These are phyloP conservation scores for Drosophila arizonae DNA, from an alignment of 1,140 invertebrate species.

Conservation along the genomic window DNA sequence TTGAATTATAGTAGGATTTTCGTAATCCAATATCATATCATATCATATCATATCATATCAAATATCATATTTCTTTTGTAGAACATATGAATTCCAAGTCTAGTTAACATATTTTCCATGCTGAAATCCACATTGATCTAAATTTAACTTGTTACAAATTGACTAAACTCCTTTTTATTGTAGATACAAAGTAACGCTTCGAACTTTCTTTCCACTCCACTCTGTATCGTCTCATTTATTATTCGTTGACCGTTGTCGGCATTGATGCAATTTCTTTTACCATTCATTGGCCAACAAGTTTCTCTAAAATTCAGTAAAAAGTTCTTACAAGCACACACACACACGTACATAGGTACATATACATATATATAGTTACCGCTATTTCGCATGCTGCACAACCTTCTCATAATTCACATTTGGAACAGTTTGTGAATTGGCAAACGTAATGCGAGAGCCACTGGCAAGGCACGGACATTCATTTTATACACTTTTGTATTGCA, in stretches of 20 bases:
- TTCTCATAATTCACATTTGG: conserved; percentile 29
- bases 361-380: background rate
- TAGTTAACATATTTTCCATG: no score
- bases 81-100: no score
- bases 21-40: no score
- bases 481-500: conserved; percentile 29
- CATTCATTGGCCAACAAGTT: background rate
- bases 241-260: background rate
- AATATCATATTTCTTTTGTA: no score
- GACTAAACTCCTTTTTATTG: background rate
- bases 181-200: background rate
- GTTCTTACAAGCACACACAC: background rate
- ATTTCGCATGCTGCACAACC: conserved; percentile 3
- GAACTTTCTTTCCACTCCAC: background rate
- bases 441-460: conserved; percentile 11
- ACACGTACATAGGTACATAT: background rate
- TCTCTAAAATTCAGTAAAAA: conserved; percentile 6
- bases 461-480: conserved; percentile 14
- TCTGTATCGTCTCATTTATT: background rate
- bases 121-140: no score
- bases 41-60: no score
- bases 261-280: no score
- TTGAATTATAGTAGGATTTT: no score
- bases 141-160: no score
- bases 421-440: conserved; percentile 27